Percentiles rank a stretch among this genome's conserved stretches.
These are phyloP conservation scores for Kryphioiulus occultus DNA, from an alignment of 2,888 invertebrate species.

Conservation along the genomic window DNA sequence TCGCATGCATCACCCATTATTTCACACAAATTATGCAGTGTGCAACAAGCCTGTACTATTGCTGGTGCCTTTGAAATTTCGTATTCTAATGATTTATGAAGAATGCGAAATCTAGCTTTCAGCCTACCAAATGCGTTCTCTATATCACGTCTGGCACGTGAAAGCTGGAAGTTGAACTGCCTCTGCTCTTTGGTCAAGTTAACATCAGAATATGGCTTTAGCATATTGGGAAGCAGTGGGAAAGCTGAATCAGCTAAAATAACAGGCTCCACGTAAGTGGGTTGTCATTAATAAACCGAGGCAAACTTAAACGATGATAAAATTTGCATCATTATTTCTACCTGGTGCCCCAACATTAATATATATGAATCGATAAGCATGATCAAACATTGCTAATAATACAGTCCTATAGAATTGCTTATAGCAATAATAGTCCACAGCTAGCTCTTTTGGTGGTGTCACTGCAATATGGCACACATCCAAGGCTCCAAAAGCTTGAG, in stretches of 20 bases:
- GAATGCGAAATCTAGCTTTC: background rate
- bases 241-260: conserved; percentile 1
- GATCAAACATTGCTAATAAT: background rate
- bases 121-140: background rate
- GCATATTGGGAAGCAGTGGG: background rate
- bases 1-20: conserved; percentile 21
- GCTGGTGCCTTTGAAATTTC: background rate
- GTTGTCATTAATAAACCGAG: background rate
- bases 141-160: background rate
- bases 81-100: background rate
- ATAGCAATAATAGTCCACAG: background rate
- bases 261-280: background rate
- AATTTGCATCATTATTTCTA: conserved; percentile 30
- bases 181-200: background rate
- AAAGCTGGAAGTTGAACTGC: conserved; percentile 4
- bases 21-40: conserved; percentile 27
- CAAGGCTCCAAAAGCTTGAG: conserved; percentile 15
- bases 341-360: conserved; percentile 28
- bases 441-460: background rate
- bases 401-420: conserved; percentile 15
- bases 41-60: conserved; percentile 22
- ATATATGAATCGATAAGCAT: background rate
- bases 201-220: background rate
- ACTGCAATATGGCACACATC: background rate
- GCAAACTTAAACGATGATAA: background rate